These are phyloP conservation scores for Drosophila subsilvestris DNA, from an alignment of 2,888 invertebrate species.

Conservation along the genomic window DNA sequence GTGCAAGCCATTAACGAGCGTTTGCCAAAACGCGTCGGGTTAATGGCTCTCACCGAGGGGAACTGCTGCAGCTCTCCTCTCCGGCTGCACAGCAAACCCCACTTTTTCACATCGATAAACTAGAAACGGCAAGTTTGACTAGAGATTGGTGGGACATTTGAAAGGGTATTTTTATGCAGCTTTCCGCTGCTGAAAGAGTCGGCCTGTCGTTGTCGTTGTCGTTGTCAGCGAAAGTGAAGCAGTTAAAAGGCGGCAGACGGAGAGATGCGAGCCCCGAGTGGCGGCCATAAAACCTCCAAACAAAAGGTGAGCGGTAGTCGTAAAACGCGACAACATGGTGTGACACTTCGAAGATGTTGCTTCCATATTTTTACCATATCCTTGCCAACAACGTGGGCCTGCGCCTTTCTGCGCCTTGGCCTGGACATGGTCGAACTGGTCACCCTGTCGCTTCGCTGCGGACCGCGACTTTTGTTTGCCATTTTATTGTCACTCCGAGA, in stretches of 20 bases:
- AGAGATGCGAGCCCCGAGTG: slow-evolving; percentile 48
- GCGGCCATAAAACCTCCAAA: slow-evolving; percentile 67
- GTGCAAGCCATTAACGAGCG: slow-evolving; percentile 24
- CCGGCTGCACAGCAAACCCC: slow-evolving; percentile 14
- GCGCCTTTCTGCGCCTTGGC: slow-evolving; percentile 49
- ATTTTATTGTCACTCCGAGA: slow-evolving; percentile 71
- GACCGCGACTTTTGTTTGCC: slow-evolving; percentile 66
- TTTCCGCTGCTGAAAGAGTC: background rate
- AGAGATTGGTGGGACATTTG: slow-evolving; percentile 21
- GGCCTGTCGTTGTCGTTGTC: background rate
- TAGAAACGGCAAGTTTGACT: slow-evolving; percentile 40
- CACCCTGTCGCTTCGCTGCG: slow-evolving; percentile 19
- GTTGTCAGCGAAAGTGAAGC: slow-evolving; percentile 65
- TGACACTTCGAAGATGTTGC: slow-evolving; percentile 65
- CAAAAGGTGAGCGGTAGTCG: slow-evolving; percentile 72
- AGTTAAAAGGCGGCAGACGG: slow-evolving; percentile 55
- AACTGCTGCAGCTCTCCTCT: slow-evolving; percentile 41
- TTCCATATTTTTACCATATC: slow-evolving; percentile 61
- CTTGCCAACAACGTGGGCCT: slow-evolving; percentile 25
- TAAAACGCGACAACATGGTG: slow-evolving; percentile 78
- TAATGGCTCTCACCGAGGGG: slow-evolving; percentile 51
- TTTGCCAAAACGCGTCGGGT: slow-evolving; percentile 45
- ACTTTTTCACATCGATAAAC: slow-evolving; percentile 49
- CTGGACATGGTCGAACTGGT: slow-evolving; percentile 25
- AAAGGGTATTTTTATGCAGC: background rate